Conservation (phyloP, 2,113 vertebrate species). For the Pholis gunnellus region DNA sequence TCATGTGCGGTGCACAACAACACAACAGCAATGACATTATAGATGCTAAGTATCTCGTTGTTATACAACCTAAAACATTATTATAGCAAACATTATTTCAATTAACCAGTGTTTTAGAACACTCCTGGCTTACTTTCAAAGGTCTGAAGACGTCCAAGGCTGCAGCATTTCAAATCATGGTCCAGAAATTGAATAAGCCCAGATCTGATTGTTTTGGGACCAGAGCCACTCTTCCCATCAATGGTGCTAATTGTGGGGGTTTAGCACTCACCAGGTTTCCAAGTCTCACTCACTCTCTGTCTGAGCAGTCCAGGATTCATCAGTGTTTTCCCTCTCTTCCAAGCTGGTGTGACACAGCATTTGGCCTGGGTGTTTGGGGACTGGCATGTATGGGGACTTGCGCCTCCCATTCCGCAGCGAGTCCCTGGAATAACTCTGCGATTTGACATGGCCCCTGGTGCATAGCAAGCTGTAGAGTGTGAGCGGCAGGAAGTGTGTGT, state of each 20-base stretch:
- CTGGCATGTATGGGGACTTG: constrained; percentile 45
- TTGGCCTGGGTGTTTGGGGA: constrained; percentile 54
- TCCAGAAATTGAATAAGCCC: constrained; percentile 47
- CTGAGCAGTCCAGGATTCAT: constrained; percentile 51
- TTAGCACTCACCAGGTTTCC: constrained; percentile 65
- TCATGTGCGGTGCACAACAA: neutral
- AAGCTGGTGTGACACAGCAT: constrained; percentile 59
- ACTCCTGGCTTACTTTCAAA: constrained; percentile 9
- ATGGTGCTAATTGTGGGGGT: constrained; percentile 61
- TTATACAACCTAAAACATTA: neutral
- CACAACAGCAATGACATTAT: neutral
- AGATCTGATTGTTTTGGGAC: constrained; percentile 63
- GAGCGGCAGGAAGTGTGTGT: constrained; percentile 41
- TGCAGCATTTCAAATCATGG: constrained; percentile 26
- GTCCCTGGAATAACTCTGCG: constrained; percentile 53
- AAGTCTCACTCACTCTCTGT: constrained; percentile 29
- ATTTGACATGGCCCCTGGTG: constrained; percentile 65
- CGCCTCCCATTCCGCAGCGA: constrained; percentile 37
- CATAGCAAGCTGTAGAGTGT: constrained; percentile 60
- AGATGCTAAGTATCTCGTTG: neutral
- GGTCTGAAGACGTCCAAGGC: constrained; percentile 6
- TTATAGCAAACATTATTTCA: neutral
- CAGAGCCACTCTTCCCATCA: constrained; percentile 52
- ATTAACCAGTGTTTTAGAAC: neutral
- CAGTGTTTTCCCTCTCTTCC: constrained; percentile 39